Base-by-base conservation (phyloP, 1,140 invertebrate species). In the Triops longicaudatus region DNA sequence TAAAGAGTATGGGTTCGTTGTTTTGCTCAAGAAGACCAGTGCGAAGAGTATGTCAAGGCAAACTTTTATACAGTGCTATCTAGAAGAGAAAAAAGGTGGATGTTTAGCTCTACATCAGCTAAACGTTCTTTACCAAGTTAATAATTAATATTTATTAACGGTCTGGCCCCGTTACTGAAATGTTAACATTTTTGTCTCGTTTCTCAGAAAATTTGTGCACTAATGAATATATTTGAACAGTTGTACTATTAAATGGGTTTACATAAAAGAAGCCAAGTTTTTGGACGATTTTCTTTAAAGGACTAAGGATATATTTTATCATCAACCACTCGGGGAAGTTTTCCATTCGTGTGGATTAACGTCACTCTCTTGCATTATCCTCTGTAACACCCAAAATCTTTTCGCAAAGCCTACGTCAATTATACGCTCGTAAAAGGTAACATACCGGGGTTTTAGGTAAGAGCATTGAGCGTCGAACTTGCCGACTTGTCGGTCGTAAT, bases 281-380 rank as follows among this genome's bases (percentile, higher is more conserved):
- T 26, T n/a, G n/a, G n/a, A n/a, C n/a, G 28, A 74, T n/a, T 22
- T 72, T 12, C 72, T 7, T 75, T 31, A 77, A 77, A 63, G 14
- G 50, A 63, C 50, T 63, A 63, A 63, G 9, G 10, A 63, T 63
- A n/a, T 63, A 63, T 63, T 63, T 17, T 63, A 63, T 6, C 22
- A 63, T 63, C 22, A 63, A 14, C 4, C 5, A 17, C 22, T 63
- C n/a, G 0, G 14, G 50, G 2, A 22, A 17, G 10, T 63, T 63
- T 63, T 63, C 85, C 85, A 86, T 80, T 86, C 85, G 26, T 82
- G 79, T n/a, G 81, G 80, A 79, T 85, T 86, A 17, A 86, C 79
- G 81, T 86, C 85, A 82, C 83, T 86, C 78, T 86, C 84, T 76
- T 78, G 79, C 85, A 86, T 86, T 31, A 81, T 81, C 74, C 82